Base-by-base conservation (phyloP, 2,888 invertebrate species). In the Caenorhabditis imperialis region DNA sequence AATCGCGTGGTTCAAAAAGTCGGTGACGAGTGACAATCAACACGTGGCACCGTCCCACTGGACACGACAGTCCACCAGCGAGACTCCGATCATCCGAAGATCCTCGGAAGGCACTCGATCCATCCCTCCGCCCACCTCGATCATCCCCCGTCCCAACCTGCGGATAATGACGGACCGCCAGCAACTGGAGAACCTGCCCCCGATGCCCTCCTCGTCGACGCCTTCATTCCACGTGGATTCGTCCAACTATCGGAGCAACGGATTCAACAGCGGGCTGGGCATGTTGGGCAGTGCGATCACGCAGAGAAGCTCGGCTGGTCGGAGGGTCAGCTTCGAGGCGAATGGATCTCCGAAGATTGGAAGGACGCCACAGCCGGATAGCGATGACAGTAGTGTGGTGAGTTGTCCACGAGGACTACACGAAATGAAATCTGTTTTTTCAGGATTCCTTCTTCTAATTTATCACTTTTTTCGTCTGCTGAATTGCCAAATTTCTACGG, bases 321-420 rank as follows among this genome's bases (percentile, higher is more conserved):
- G 10, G 7, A 10, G 10, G 5, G 16, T 54, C 3, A 16, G 3
- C 22, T 54, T 38, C n/a, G 62, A 53, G 33, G 53, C 45, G 14
- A 54, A 62, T 38, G 53, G 62, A 47, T 54, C 63, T 20, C 54
- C 54, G 8, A 54, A 14, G n/a, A 53, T 53, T 23, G 30, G 23
- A 10, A 25, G 27, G 20, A 18, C 25, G 27, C 2, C 51, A 12
- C 44, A 57, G 16, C 16, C 45, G 16, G 12, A 12, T 20, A 54
- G 54, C 20, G 63, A 63, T 63, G 54, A 63, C 30, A 65, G 65
- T 57, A 65, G 55, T 48, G 42, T 65, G 55, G 65, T 65, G 16
- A 35, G 65, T 42, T n/a, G 47, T n/a, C n/a, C n/a, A n/a, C n/a
- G n/a, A n/a, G n/a, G n/a, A n/a, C n/a, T n/a, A n/a, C n/a, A n/a